Percentiles rank a stretch among this genome's conserved stretches.
phyloP scores from a whole-genome alignment of 2,797 vertebrate species.

The Crocodylus rhombifer region DNA sequence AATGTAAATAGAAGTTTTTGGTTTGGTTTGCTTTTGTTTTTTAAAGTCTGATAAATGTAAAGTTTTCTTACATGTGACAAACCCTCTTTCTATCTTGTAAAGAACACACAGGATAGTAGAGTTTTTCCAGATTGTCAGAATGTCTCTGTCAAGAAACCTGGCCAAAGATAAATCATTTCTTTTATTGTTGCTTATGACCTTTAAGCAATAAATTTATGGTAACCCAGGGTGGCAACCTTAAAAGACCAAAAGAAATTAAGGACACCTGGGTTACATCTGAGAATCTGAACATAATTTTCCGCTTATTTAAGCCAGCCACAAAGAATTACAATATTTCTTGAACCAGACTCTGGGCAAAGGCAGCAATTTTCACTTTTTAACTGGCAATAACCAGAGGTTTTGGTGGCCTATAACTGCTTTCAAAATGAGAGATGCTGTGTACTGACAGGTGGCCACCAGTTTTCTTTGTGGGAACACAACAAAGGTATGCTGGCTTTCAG shows the following conservation, averaged over 20 bases:
- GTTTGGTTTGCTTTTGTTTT: neutral
- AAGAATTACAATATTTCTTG: slow-evolving; percentile 3
- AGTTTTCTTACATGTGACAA: neutral
- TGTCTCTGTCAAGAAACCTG: neutral
- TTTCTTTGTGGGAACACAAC: slow-evolving; percentile 11
- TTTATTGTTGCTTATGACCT: neutral
- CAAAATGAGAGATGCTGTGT: neutral
- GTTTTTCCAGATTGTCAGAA: slow-evolving; percentile 4
- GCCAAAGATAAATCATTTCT: neutral
- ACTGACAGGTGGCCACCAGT: neutral
- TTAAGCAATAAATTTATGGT: neutral
- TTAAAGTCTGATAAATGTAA: neutral
- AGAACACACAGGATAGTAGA: neutral
- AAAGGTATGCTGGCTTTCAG: neutral
- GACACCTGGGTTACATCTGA: neutral
- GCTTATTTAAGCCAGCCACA: neutral
- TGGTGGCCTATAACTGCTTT: neutral
- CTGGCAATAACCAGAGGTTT: neutral
- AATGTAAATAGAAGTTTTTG: rapidly evolving
- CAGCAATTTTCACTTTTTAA: neutral
- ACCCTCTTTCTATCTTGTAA: neutral
- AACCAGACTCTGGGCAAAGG: neutral
- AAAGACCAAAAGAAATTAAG: slow-evolving; percentile 1
- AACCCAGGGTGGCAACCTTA: neutral
- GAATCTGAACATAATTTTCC: neutral